Percentiles rank a stretch among this genome's conserved stretches.
Conservation (phyloP, 1,140 invertebrate species). For the Lordiphosa stackelbergi region DNA sequence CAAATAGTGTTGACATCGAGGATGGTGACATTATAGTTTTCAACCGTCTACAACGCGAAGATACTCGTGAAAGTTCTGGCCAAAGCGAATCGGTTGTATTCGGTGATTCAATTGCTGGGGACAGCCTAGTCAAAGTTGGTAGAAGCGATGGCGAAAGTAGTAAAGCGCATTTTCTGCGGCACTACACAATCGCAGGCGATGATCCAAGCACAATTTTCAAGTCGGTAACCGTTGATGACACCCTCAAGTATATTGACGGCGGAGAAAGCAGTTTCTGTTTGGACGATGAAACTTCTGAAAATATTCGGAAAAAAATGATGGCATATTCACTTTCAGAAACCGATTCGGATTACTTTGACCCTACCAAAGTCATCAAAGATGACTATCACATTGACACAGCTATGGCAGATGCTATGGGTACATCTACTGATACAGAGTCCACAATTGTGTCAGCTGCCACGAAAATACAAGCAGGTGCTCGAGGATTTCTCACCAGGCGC, state of each 20-base stretch:
- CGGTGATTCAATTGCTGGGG: constrained; percentile 27
- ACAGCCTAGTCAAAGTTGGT: not conserved
- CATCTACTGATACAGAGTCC: constrained; percentile 74
- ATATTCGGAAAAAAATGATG: constrained; percentile 72
- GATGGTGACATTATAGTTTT: constrained; percentile 58
- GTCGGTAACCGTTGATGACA: constrained; percentile 51
- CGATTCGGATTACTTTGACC: constrained; percentile 63
- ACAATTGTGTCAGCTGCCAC: constrained; percentile 71
- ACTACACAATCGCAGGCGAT: constrained; percentile 64
- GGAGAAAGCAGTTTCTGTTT: constrained; percentile 50
- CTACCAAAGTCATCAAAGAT: constrained; percentile 29
- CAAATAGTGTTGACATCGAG: constrained; percentile 42
- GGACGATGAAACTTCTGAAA: constrained; percentile 67
- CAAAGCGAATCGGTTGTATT: constrained; percentile 62
- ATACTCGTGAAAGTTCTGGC: constrained; percentile 61
- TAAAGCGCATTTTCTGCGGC: constrained; percentile 38
- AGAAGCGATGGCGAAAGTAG: constrained; percentile 28
- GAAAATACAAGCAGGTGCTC: constrained; percentile 67
- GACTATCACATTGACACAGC: constrained; percentile 70
- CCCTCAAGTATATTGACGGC: constrained; percentile 29
- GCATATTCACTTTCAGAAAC: constrained; percentile 71
- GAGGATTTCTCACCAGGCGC: constrained; percentile 57
- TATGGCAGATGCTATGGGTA: constrained; percentile 57
- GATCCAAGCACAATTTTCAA: constrained; percentile 49
- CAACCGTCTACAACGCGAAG: constrained; percentile 44